Percentiles rank a stretch among this genome's conserved stretches.
Conservation (phyloP, 2,797 vertebrate species). For the Lepus townsendii region DNA sequence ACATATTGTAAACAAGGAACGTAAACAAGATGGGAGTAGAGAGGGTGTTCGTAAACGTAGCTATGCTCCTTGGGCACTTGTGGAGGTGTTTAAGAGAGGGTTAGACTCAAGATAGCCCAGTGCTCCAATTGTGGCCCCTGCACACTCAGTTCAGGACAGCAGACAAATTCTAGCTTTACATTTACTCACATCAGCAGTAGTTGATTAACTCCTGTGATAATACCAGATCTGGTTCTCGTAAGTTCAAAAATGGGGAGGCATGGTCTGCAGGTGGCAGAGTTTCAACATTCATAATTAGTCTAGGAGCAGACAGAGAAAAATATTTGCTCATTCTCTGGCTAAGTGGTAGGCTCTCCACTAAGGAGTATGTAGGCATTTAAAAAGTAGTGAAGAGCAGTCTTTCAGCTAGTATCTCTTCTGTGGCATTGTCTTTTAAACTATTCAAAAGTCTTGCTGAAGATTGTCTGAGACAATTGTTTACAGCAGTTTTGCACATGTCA, state of each 20-base stretch:
- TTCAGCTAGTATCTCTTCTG: slow-evolving; percentile 8
- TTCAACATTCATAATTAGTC: not conserved
- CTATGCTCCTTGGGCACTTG: not conserved
- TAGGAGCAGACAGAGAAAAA: not conserved
- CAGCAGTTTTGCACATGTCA: not conserved
- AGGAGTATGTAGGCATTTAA: slow-evolving; percentile 6
- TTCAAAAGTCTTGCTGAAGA: slow-evolving; percentile 16
- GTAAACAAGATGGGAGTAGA: not conserved
- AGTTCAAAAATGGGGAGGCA: not conserved
- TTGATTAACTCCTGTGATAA: not conserved
- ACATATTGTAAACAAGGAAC: not conserved
- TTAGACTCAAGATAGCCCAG: not conserved
- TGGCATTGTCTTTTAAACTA: slow-evolving; percentile 63
- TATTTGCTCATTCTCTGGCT: not conserved
- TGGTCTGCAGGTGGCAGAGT: not conserved
- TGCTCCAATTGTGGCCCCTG: not conserved
- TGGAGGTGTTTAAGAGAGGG: not conserved
- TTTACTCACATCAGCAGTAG: not conserved
- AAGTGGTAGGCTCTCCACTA: not conserved
- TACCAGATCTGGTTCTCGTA: not conserved
- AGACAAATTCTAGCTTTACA: not conserved
- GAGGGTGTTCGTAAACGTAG: not conserved
- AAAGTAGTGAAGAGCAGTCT: slow-evolving; percentile 40
- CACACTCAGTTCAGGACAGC: not conserved
- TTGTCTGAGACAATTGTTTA: slow-evolving; percentile 23